Conservation (phyloP, 2,797 vertebrate genomes). For the Parauchenoglanis punctatus region DNA sequence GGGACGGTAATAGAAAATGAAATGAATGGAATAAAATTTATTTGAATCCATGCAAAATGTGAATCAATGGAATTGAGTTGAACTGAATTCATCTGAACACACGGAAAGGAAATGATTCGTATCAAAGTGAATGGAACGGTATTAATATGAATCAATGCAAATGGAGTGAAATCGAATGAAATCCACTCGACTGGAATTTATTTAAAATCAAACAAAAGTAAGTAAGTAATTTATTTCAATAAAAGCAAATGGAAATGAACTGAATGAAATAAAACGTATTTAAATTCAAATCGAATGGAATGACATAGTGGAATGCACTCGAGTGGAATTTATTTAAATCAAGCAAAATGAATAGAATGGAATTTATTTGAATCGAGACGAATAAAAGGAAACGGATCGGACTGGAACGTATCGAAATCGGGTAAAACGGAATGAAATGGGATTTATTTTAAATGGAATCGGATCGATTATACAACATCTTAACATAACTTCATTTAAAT, state of each 20-base stretch:
- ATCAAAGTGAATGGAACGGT: not conserved
- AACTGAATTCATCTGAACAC: no score
- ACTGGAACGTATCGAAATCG: no score
- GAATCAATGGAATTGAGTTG: not conserved
- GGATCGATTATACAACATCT: not conserved
- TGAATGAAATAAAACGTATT: no score
- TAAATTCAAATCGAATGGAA: not conserved
- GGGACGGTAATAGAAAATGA: not conserved
- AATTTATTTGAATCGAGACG: not conserved
- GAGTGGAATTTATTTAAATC: not conserved
- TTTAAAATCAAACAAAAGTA: not conserved
- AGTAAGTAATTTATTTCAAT: not conserved
- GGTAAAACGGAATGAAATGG: no score
- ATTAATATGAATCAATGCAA: not conserved
- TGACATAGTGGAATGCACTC: not conserved
- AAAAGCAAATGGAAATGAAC: not conserved
- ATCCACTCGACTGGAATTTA: not conserved
- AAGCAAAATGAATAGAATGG: not conserved
- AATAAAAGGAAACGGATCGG: no score
- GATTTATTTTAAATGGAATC: not conserved
- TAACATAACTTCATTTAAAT: not conserved
- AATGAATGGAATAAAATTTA: not conserved
- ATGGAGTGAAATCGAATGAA: not conserved
- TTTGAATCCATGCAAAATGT: not conserved
- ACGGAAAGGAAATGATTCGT: not conserved